Percentiles rank a stretch among this genome's conserved stretches.
Evolutionary conservation across 2,797 vertebrate species (phyloP).

Genomic region (Natrix natrix): DNA sequence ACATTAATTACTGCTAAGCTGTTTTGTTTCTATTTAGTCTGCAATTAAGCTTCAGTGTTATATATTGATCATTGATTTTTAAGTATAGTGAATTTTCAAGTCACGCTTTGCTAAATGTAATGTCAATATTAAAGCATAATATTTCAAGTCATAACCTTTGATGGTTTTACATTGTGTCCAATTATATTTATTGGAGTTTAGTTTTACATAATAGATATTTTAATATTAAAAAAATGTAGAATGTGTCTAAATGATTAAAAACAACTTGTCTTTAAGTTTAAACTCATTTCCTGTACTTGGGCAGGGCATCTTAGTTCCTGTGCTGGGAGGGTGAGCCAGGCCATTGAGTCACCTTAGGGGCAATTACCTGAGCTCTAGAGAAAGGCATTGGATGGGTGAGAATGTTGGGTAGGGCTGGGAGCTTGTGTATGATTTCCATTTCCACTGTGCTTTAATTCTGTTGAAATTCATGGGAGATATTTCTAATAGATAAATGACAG

Average conservation of each 20-base stretch:
- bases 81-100: background rate
- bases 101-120: background rate
- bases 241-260: background rate
- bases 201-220: background rate
- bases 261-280: background rate
- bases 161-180: background rate
- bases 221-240: background rate
- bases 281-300: background rate
- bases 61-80: background rate
- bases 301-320: background rate
- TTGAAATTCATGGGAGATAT: background rate
- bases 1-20: slow-evolving; percentile 18
- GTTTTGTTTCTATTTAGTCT: slow-evolving; percentile 21
- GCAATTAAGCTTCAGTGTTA: slow-evolving; percentile 10
- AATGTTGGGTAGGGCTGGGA: background rate
- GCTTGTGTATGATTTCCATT: background rate
- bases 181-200: background rate
- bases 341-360: background rate
- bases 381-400: background rate
- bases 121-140: background rate
- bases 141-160: background rate
- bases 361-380: background rate
- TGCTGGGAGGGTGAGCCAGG: background rate
- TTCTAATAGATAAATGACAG: slow-evolving; percentile 1
- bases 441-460: background rate